Evolutionary conservation across 2,888 invertebrate species (phyloP), one percentile per base, ranked within the genome.

Genomic region (Xanthia icteritia): DNA sequence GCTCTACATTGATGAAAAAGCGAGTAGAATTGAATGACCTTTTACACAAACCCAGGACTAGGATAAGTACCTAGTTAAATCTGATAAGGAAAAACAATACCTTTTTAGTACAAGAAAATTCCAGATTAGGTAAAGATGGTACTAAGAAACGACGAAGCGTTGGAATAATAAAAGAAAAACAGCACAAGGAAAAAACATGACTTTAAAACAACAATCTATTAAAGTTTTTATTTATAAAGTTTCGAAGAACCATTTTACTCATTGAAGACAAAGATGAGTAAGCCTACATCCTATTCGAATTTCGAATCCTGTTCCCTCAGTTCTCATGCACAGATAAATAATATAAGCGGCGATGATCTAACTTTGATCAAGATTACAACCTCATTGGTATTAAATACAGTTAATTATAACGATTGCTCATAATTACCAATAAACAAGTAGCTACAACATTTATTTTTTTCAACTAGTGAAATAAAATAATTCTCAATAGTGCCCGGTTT

Each of bases 361-460:
- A 94, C 89, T 84, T 81, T 65, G 87, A 91, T 90, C 89, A 89
- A 89, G 90, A 91, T 91, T 91, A 92, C 86, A 82, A 89, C 83
- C 91, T 92, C 90, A 90, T 90, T 91, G 88, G 88, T 91, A 91
- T 90, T 89, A 91, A 88, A 90, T 90, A 91, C 80, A 86, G 82
- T 91, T 91, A 92, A 92, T 93, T 93, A 92, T 90, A 93, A 88
- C 87, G 87, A 89, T 91, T 92, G 90, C 89, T 90, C 87, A 89
- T 91, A 90, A 90, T 89, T 85, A 88, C 86, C 77, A 77, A 86
- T 88, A 82, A 88, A 88, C 82, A 86, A 87, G 83, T 84, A 84
- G 88, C 83, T 63, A 78, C 51, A 76, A 65, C 65, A 71, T 77
- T 77, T 61, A 63, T 79, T 82, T 78, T 75, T 85, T 86, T 86